A percentile compares a stretch with the other conserved stretches of the same genome.
Conservation (phyloP, 2,888 invertebrate genomes). For the Nemurella pictetii region DNA sequence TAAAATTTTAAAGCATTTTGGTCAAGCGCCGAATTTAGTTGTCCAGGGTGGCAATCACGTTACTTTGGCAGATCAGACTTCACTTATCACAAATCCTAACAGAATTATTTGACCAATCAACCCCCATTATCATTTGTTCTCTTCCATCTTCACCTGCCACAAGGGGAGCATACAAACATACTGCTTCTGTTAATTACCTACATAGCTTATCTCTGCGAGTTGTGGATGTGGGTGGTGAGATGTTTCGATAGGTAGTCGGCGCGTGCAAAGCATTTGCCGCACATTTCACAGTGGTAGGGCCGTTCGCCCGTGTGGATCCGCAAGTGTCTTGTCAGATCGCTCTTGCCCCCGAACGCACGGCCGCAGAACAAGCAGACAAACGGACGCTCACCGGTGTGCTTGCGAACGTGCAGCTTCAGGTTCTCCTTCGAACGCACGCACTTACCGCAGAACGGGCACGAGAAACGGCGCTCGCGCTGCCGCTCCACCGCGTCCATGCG, state of each 20-base stretch:
- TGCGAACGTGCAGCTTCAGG: slow-evolving; percentile 82
- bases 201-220: slow-evolving; percentile 39
- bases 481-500: slow-evolving; percentile 59
- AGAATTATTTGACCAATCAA: too few relatives aligned
- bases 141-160: too few relatives aligned
- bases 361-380: slow-evolving; percentile 90
- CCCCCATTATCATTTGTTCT: too few relatives aligned
- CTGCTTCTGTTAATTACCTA: not conserved
- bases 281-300: slow-evolving; percentile 89
- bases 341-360: slow-evolving; percentile 85
- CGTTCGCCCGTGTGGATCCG: slow-evolving; percentile 88
- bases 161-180: not conserved
- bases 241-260: slow-evolving; percentile 91
- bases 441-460: slow-evolving; percentile 87
- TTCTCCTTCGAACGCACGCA: slow-evolving; percentile 88
- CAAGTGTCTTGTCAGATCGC: slow-evolving; percentile 77
- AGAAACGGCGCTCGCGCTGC: slow-evolving; percentile 76
- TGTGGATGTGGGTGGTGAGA: slow-evolving; percentile 85
- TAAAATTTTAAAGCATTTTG: too few relatives aligned
- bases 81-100: too few relatives aligned
- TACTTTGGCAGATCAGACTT: too few relatives aligned
- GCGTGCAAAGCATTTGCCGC: slow-evolving; percentile 88
- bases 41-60: too few relatives aligned
- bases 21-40: too few relatives aligned
- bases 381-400: slow-evolving; percentile 86